Base-by-base conservation (phyloP, 2,797 vertebrate species). In the Kryptopterus vitreolus region DNA sequence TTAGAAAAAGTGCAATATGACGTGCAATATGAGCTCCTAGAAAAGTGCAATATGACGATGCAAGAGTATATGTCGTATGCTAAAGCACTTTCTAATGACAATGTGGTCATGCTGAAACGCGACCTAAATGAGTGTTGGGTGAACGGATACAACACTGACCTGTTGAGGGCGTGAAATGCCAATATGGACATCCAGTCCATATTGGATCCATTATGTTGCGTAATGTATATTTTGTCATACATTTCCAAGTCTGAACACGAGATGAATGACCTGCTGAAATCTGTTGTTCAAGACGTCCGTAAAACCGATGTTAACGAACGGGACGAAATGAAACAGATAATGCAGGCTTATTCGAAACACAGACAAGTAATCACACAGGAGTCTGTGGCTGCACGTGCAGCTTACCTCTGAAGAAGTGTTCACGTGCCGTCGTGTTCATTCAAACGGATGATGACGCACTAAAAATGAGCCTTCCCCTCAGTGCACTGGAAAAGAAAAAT, bases 201-300 rank as follows among this genome's bases (percentile, higher is more conserved):
- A 9, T 22, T 59, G 3, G 35, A 81, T 3, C 7, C 35, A 18
- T 76, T 58, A 12, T 55, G 48, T 31, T 81, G 79, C 26, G 11
- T 70, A 5, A 76, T 61, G 55, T 81, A 81, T 0, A 76, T 76
- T 4, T 0, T 76, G 1, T 61, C 53, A 0, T 81, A 81, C 5
- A 76, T 81, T 5, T 26, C 29, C 0, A 81, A 81, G n/a, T 0
- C 74, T 0, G 78, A 73, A 22, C 78, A 81, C 29, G 82, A 85
- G 35, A 71, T 85, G 24, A 85, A 7, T n/a, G 78, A 85, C 0
- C 73, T 57, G 11, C 71, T 85, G 4, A 77, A 83, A n/a, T n/a
- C n/a, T n/a, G n/a, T n/a, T n/a, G n/a, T n/a, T n/a, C n/a, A n/a
- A n/a, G n/a, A n/a, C n/a, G n/a, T n/a, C n/a, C n/a, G n/a, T n/a